A percentile compares a stretch with the other conserved stretches of the same genome.
Conservation (phyloP, 2,888 invertebrate genomes). For the Agonopterix heracliana region DNA sequence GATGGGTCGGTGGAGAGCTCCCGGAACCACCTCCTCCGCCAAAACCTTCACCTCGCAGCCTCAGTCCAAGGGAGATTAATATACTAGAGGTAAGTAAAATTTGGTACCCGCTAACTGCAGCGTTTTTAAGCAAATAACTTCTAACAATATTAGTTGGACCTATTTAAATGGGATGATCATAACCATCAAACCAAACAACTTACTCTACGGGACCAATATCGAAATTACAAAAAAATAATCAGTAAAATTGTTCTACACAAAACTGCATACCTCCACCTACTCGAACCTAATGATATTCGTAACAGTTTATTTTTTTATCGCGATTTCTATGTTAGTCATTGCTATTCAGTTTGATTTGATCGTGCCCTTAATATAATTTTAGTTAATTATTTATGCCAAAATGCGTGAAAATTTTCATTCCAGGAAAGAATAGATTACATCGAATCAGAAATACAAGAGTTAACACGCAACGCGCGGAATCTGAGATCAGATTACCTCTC, state of each 20-base stretch:
- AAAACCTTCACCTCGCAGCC: slow-evolving; percentile 42
- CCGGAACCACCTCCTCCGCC: slow-evolving; percentile 64
- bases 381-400: background rate
- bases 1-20: slow-evolving; percentile 63
- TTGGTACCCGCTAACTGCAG: background rate
- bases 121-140: background rate
- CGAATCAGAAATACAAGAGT: slow-evolving; percentile 69
- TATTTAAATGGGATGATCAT: no score
- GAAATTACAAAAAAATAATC: background rate
- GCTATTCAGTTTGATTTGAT: no score
- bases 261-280: no score
- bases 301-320: no score
- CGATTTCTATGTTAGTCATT: no score
- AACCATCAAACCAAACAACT: no score
- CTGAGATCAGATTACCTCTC: slow-evolving; percentile 62
- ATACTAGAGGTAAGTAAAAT: slow-evolving; percentile 50
- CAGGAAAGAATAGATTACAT: slow-evolving; percentile 72
- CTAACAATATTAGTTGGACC: no score
- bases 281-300: no score
- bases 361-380: no score
- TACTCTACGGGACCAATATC: no score
- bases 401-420: slow-evolving; percentile 12
- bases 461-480: slow-evolving; percentile 65
- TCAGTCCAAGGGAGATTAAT: slow-evolving; percentile 61
- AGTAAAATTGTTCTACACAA: no score